Conservation (phyloP, 2,888 invertebrate species). For the Perithous albicinctus region DNA sequence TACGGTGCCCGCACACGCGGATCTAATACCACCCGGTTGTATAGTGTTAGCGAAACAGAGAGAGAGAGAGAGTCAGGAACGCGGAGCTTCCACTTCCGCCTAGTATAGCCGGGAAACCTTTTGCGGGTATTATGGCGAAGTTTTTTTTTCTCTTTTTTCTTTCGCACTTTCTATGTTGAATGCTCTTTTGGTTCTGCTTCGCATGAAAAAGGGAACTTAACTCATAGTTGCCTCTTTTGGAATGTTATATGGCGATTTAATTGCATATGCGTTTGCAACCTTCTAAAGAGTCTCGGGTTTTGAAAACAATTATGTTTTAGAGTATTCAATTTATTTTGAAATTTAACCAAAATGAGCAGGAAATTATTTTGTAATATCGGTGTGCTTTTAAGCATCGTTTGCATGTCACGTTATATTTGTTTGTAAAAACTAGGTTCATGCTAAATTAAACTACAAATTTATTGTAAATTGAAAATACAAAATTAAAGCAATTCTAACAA, state of each 20-base stretch:
- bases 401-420: too few species aligned
- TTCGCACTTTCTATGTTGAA: background rate
- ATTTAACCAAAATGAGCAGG: background rate
- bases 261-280: background rate
- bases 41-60: background rate
- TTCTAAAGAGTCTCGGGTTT: background rate
- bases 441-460: too few species aligned
- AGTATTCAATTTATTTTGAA: background rate
- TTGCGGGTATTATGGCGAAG: conserved; percentile 15
- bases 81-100: conserved; percentile 19
- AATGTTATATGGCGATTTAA: background rate
- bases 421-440: too few species aligned
- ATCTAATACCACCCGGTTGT: background rate
- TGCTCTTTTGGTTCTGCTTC: background rate
- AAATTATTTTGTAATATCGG: too few species aligned
- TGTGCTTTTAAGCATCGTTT: too few species aligned
- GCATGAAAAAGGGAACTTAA: background rate
- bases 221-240: background rate
- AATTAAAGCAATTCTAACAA: too few species aligned
- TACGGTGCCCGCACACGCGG: conserved; percentile 19
- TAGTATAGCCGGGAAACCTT: conserved; percentile 14
- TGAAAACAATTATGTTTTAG: background rate
- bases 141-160: conserved; percentile 4
- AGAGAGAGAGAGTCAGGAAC: conserved; percentile 1
- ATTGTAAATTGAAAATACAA: too few species aligned